Base-by-base conservation (phyloP, 2,888 invertebrate species). In the Cremastobaeus sp. region DNA sequence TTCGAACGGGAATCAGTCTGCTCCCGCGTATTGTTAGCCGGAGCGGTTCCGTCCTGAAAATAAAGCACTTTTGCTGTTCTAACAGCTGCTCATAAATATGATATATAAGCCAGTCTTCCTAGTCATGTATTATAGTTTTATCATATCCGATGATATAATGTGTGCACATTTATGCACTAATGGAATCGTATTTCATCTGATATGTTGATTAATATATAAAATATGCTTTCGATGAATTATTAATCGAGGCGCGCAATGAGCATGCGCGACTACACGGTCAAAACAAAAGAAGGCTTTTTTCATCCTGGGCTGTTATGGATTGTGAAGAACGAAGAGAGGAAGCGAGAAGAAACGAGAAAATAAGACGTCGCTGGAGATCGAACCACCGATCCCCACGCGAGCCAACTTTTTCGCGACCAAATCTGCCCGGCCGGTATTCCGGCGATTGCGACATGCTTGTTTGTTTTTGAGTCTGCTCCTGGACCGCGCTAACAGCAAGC, bases 401-500 rank as follows among this genome's bases (percentile, higher is more conserved):
- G 45, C 41, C 37, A 75, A 78, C 74, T 78, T 78, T 77, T 62
- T 45, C 54, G 48, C 47, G 54, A 60, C 54, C 9, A 54, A 66
- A 66, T 62, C 66, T 50, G 50, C 45, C 20, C 43, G 43, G 52
- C 60, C 59, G 28, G 28, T 62, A 47, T 57, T 54, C 41, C 73
- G 47, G 57, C 75, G 78, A 78, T 78, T 76, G 77, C 35, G 47
- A 60, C 65, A 66, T 45, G 57, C 62, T 57, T 70, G 73, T 77
- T 76, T 77, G 74, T 76, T 79, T 78, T 76, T 65, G 55, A 64
- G 70, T 65, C 52, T 59, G 41, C 70, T 54, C 68, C 60, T 71
- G 75, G 75, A 74, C 77, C 75, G 65, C 72, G 77, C 74, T 81
- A 78, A 76, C 79, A 76, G 72, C 64, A 59, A 76, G 79, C 79